Conservation (phyloP, 2,797 vertebrate species). For the Amblyraja radiata region DNA sequence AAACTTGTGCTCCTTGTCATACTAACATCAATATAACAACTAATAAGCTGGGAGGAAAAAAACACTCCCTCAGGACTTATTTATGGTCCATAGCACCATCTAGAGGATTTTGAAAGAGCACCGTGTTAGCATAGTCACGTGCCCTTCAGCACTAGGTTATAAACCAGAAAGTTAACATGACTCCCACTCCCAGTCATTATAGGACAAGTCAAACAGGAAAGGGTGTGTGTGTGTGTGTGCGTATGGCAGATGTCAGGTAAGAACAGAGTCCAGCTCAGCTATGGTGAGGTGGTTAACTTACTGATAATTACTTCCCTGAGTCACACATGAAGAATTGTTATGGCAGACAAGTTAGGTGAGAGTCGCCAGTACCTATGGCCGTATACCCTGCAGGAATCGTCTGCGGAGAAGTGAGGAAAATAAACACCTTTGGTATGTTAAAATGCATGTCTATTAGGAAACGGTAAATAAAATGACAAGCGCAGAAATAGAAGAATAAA, state of each 20-base stretch:
- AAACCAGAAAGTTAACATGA: background rate
- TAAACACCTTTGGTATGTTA: background rate
- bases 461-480: background rate
- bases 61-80: too few relatives aligned
- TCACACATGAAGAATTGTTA: background rate
- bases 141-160: background rate
- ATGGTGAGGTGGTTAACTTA: background rate
- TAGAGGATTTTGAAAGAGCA: background rate
- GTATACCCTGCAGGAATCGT: background rate
- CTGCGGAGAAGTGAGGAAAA: background rate
- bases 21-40: background rate
- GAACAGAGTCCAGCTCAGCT: background rate
- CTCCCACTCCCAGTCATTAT: background rate
- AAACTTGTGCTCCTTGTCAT: background rate
- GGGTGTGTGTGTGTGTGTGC: too few relatives aligned
- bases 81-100: conserved; percentile 1
- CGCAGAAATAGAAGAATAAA: background rate
- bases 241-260: background rate
- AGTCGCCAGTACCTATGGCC: background rate
- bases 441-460: background rate
- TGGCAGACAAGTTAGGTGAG: background rate
- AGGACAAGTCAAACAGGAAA: background rate
- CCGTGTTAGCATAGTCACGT: background rate
- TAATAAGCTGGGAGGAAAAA: background rate
- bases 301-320: background rate